Evolutionary conservation across 2,113 vertebrate genomes (phyloP).

Genomic region (Hyperoodon ampullatus): DNA sequence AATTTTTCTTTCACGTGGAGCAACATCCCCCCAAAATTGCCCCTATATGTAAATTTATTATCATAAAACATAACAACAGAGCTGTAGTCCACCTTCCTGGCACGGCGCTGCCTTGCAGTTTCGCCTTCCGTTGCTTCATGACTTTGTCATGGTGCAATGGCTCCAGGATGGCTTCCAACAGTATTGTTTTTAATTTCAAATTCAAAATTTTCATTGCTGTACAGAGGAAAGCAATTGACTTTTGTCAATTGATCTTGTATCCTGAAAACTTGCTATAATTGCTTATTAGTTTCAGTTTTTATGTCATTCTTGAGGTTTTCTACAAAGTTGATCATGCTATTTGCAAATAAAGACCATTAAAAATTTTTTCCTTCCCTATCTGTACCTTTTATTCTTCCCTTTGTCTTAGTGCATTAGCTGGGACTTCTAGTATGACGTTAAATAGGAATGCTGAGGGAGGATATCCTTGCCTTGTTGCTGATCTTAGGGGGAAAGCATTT

Average conservation of each 20-base stretch:
- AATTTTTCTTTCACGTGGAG: too few relatives aligned
- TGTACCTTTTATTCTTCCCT: not conserved
- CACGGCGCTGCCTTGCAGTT: too few relatives aligned
- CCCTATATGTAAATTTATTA: too few relatives aligned
- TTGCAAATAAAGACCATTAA: not conserved
- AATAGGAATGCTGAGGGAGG: not conserved
- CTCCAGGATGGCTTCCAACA: too few relatives aligned
- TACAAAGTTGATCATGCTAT: not conserved
- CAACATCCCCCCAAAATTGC: too few relatives aligned
- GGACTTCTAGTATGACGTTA: not conserved
- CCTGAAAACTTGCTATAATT: not conserved
- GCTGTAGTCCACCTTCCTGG: too few relatives aligned
- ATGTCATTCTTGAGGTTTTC: constrained; percentile 2
- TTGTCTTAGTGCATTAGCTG: not conserved
- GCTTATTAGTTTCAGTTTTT: not conserved
- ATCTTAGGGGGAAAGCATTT: not conserved
- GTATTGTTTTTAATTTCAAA: not conserved
- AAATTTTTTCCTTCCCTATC: not conserved
- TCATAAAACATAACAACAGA: too few relatives aligned
- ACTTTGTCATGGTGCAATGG: too few relatives aligned
- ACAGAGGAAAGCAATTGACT: not conserved
- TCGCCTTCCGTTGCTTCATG: too few relatives aligned
- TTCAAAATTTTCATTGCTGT: not conserved
- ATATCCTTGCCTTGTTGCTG: not conserved
- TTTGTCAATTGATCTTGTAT: not conserved